Evolutionary conservation across 2,113 vertebrate species (phyloP), one percentile per base, ranked within the genome.

Genomic region (Ctenodactylus gundi): DNA sequence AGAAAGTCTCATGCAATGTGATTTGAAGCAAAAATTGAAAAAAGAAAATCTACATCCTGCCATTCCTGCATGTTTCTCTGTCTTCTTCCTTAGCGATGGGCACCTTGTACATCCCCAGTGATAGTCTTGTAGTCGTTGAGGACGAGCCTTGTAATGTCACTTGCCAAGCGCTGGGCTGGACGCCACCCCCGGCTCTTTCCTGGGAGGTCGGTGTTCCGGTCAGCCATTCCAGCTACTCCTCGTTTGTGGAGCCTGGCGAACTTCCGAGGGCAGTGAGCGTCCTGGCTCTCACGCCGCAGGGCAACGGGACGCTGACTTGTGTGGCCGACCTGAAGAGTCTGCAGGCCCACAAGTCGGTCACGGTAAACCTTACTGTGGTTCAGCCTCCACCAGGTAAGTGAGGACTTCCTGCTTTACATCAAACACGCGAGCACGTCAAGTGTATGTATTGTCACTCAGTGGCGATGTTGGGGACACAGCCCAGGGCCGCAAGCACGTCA

Each of bases 161-260:
- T 96, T 99, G 99, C 58, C 96, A 90, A 93, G 99, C 98, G 14
- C 72, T 68, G 77, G 98, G 98, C 97, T 99, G 99, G 99, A 95
- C 78, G 89, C 99, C 99, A 1, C 89, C 95, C 94, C 99, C 99
- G 14, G 72, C 82, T 34, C 96, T 99, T 70, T 90, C 97, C 60
- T 99, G 99, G 99, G 95, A 98, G 80, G 64, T 98, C 44, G 93
- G 97, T 72, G 97, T 95, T 89, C 34, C 96, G 4, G 96, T 98
- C 84, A 97, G 96, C 93, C 95, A 97, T 57, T 98, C 96, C 0
- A 96, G 94, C 77, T 99, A 98, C 95, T 51, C 97, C 96, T 96
- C 98, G 83, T 21, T 98, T 93, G 93, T 67, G 95, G 89, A 98
- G 95, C 86, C 91, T 6, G 88, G 97, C 0, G 93, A 75, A 85